A percentile compares a stretch with the other conserved stretches of the same genome.
These are phyloP conservation scores for Molorchus minor DNA, from an alignment of 2,888 invertebrate genomes.

Conservation along the genomic window DNA sequence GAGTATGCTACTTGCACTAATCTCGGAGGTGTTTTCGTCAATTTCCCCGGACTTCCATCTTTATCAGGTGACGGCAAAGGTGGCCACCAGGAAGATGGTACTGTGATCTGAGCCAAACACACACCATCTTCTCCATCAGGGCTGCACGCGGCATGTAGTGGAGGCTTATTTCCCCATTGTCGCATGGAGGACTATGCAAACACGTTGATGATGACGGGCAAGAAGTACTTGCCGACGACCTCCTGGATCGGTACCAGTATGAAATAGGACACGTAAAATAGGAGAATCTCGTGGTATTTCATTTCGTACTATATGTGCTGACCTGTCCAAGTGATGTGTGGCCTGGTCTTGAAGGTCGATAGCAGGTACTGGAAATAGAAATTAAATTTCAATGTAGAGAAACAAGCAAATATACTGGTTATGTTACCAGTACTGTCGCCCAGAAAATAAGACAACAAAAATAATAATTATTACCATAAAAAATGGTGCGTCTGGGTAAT, in stretches of 20 bases:
- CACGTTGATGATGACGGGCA: constrained; percentile 72
- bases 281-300: constrained; percentile 90
- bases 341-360: constrained; percentile 71
- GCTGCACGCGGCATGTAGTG: constrained; percentile 89
- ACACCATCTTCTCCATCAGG: constrained; percentile 93
- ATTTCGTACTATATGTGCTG: constrained; percentile 90
- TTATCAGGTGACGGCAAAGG: constrained; percentile 73
- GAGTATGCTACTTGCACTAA: constrained; percentile 86
- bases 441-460: too few species aligned
- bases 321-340: constrained; percentile 85
- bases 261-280: constrained; percentile 90
- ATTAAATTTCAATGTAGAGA: too few species aligned
- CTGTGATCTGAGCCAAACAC: constrained; percentile 82
- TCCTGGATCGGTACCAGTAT: constrained; percentile 88
- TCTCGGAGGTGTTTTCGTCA: constrained; percentile 69
- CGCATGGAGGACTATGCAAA: constrained; percentile 83
- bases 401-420: too few species aligned
- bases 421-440: too few species aligned
- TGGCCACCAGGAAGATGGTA: constrained; percentile 94
- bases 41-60: constrained; percentile 64
- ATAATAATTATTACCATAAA: too few species aligned
- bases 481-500: too few species aligned
- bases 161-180: constrained; percentile 67
- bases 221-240: constrained; percentile 73
- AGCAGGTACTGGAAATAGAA: constrained; percentile 49